Percentiles rank a stretch among this genome's conserved stretches.
Conservation (phyloP, 2,113 vertebrate genomes). For the Caretta caretta region DNA sequence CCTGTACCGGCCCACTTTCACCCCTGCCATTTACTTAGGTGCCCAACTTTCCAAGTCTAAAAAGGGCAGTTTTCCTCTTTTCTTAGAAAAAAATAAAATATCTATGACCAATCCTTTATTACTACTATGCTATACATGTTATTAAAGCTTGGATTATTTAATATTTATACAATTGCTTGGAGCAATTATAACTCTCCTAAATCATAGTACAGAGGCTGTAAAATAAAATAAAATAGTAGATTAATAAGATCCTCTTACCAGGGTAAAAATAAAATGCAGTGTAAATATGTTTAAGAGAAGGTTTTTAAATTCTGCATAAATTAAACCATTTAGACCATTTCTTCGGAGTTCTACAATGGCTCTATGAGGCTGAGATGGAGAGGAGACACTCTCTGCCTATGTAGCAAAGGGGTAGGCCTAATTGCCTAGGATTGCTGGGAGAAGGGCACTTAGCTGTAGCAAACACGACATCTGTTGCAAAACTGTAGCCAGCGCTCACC, state of each 20-base stretch:
- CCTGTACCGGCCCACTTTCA: too few relatives aligned
- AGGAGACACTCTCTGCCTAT: background rate
- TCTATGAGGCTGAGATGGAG: background rate
- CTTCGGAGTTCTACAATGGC: background rate
- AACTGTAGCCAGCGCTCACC: background rate
- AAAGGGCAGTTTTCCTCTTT: background rate
- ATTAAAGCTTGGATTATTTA: background rate
- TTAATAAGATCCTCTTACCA: background rate
- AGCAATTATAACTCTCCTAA: background rate
- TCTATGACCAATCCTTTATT: background rate
- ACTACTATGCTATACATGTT: background rate
- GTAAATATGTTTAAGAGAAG: background rate
- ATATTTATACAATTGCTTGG: background rate
- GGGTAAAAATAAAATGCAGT: too few relatives aligned
- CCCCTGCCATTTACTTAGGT: background rate
- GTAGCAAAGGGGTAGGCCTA: background rate
- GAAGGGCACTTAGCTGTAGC: too few relatives aligned
- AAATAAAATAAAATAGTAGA: background rate
- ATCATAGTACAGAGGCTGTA: too few relatives aligned
- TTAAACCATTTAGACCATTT: background rate
- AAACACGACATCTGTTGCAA: fast-evolving
- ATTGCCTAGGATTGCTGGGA: background rate
- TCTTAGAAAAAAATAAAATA: background rate
- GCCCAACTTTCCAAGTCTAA: background rate
- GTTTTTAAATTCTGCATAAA: background rate